Percentiles rank a stretch among this genome's conserved stretches.
These are phyloP conservation scores for Sparidentex hasta DNA, from an alignment of 2,797 vertebrate genomes.

Conservation along the genomic window DNA sequence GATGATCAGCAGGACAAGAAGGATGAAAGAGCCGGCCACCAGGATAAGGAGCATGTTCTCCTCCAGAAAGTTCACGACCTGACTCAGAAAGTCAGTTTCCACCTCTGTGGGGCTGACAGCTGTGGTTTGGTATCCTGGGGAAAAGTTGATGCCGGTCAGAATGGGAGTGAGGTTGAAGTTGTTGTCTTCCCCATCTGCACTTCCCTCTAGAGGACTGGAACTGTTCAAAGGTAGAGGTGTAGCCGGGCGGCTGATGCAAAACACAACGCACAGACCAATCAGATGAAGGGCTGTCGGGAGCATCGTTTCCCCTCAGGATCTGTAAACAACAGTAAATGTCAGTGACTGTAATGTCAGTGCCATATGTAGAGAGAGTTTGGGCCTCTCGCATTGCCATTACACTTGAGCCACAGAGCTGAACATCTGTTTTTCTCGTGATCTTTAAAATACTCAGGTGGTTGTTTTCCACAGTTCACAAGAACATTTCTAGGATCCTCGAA, in stretches of 20 bases:
- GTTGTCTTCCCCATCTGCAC: conserved; percentile 86
- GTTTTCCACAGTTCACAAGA: not conserved
- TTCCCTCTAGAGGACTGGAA: conserved; percentile 80
- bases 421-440: conserved; percentile 35
- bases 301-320: conserved; percentile 69
- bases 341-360: conserved; percentile 15
- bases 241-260: conserved; percentile 62
- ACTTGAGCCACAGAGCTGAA: not conserved
- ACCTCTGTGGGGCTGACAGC: conserved; percentile 62
- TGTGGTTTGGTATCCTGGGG: conserved; percentile 63
- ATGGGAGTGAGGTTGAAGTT: conserved; percentile 37
- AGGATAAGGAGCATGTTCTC: conserved; percentile 90
- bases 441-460: not conserved
- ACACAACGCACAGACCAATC: conserved; percentile 50
- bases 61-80: conserved; percentile 87
- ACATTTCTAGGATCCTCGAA: not conserved
- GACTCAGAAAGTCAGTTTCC: conserved; percentile 70
- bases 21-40: conserved; percentile 85
- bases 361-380: conserved; percentile 28
- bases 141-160: conserved; percentile 19
- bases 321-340: conserved; percentile 53
- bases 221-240: conserved; percentile 62
- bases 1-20: conserved; percentile 87
- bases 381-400: not conserved
- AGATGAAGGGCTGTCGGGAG: conserved; percentile 55